These are phyloP conservation scores for Drosophila kambysellisi DNA, from an alignment of 2,888 invertebrate genomes.

Conservation along the genomic window DNA sequence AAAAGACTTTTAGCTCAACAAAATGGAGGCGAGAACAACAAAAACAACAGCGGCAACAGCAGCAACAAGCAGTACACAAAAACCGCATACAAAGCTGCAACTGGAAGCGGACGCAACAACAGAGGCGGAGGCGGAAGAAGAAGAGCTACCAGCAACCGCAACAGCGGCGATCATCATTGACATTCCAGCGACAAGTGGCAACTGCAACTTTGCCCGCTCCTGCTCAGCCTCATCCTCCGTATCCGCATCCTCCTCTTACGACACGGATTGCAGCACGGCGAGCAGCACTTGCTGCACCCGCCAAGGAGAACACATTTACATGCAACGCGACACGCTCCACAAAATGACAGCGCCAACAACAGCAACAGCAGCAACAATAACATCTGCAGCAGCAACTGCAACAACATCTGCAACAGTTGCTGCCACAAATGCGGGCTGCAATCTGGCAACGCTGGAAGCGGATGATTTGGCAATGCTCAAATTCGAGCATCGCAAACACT, in stretches of 20 bases:
- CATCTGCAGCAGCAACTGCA: constrained; percentile 26
- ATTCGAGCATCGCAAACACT: constrained; percentile 77
- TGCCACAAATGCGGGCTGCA: constrained; percentile 24
- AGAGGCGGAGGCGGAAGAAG: constrained; percentile 27
- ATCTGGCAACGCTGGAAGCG: constrained; percentile 40
- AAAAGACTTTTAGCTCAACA: constrained; percentile 43
- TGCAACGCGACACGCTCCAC: constrained; percentile 69
- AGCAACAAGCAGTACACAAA: constrained; percentile 29
- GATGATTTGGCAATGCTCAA: constrained; percentile 74
- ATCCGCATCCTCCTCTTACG: constrained; percentile 71
- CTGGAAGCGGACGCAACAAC: constrained; percentile 42
- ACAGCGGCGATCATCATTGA: constrained; percentile 79
- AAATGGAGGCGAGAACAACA: constrained; percentile 61
- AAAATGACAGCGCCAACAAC: constrained; percentile 32
- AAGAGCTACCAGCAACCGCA: constrained; percentile 12
- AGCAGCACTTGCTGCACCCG: constrained; percentile 83
- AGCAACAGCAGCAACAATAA: constrained; percentile 12
- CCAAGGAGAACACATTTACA: constrained; percentile 81
- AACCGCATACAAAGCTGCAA: constrained; percentile 63
- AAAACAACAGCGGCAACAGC: constrained; percentile 3
- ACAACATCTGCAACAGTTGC: constrained; percentile 20
- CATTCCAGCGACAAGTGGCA: constrained; percentile 74
- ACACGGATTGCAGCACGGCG: constrained; percentile 82
- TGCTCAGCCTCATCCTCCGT: constrained; percentile 17
- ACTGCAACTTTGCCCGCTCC: constrained; percentile 25